A percentile compares a stretch with the other conserved stretches of the same genome.
phyloP scores from a whole-genome alignment of 2,888 invertebrate species.

The Crepidodera aurea region DNA sequence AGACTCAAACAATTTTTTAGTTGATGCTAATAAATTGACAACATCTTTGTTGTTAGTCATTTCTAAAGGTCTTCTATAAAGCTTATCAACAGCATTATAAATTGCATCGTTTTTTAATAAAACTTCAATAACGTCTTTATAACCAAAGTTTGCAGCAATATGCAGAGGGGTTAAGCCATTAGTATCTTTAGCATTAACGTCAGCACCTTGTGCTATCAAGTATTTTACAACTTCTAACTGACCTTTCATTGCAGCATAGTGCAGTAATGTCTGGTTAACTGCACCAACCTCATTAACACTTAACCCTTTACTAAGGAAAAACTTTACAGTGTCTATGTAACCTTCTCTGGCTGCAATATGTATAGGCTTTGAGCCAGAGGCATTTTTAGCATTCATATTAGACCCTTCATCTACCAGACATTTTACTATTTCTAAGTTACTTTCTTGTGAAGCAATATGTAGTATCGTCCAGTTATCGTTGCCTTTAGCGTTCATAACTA shows the following conservation, averaged over 20 bases:
- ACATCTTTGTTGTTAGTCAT: background rate
- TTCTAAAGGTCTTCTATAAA: background rate
- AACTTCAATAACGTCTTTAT: constrained; percentile 38
- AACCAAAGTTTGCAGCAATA: constrained; percentile 46
- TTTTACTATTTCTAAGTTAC: background rate
- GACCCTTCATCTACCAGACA: background rate
- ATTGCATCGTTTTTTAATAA: constrained; percentile 29
- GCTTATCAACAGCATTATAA: background rate
- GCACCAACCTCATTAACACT: background rate
- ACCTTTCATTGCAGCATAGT: constrained; percentile 35
- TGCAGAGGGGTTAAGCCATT: constrained; percentile 46
- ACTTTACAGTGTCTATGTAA: constrained; percentile 5
- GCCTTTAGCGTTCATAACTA: background rate
- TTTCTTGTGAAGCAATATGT: background rate
- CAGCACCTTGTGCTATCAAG: constrained; percentile 29
- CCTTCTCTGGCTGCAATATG: constrained; percentile 16
- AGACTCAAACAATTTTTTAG: constrained; percentile 1
- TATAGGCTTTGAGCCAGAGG: constrained; percentile 11
- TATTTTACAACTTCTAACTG: constrained; percentile 26
- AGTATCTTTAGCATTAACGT: constrained; percentile 34
- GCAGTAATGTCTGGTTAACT: constrained; percentile 29
- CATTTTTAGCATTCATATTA: constrained; percentile 61
- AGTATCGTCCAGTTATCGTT: background rate
- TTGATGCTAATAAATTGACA: background rate
- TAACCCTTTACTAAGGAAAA: constrained; percentile 7